phyloP scores from a whole-genome alignment of 2,113 vertebrate species.

The Tonatia bakeri region DNA sequence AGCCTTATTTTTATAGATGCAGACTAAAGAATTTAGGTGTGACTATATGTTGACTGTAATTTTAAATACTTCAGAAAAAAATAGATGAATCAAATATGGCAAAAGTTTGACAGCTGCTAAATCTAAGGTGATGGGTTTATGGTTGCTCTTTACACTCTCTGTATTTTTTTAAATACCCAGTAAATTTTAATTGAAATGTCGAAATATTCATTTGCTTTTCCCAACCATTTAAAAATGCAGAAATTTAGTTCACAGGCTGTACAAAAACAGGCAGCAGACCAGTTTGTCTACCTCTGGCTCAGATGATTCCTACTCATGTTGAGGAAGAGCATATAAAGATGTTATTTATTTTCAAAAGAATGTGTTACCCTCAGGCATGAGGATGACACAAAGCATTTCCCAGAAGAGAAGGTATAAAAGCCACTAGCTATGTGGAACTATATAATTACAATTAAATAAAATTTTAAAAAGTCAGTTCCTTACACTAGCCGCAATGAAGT shows the following conservation, averaged over 20 bases:
- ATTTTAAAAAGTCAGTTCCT: background rate
- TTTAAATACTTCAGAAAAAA: conserved; percentile 11
- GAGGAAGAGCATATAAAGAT: background rate
- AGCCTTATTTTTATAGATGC: background rate
- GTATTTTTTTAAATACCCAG: background rate
- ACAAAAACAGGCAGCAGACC: background rate
- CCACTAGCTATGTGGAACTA: background rate
- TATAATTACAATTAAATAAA: background rate
- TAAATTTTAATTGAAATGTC: too few relatives aligned
- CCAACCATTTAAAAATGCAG: too few relatives aligned
- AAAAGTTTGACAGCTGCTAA: background rate
- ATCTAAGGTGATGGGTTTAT: background rate
- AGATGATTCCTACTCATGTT: background rate
- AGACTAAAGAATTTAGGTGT: background rate
- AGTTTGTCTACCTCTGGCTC: background rate
- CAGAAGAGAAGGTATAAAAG: background rate
- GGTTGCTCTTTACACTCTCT: background rate
- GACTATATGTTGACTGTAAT: background rate
- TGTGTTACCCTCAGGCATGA: background rate
- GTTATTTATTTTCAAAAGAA: background rate
- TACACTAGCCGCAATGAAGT: background rate
- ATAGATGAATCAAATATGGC: background rate
- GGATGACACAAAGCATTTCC: background rate
- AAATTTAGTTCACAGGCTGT: background rate
- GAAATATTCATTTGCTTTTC: too few relatives aligned